Conservation (phyloP, 2,888 invertebrate genomes). For the Lottia scabra region DNA sequence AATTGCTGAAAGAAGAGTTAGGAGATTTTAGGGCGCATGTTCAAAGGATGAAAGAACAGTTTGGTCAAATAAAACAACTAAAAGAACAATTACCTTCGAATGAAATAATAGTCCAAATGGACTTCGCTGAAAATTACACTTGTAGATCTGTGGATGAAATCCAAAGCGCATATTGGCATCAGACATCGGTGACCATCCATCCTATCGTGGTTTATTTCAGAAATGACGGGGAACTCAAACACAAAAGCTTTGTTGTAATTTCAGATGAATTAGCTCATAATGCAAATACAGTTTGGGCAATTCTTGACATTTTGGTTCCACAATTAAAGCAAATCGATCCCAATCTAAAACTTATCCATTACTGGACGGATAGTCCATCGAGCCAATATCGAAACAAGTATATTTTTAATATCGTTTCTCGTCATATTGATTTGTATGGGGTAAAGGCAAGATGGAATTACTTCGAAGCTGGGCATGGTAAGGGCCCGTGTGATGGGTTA, state of each 20-base stretch:
- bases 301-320: slow-evolving; percentile 18
- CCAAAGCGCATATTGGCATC: background rate
- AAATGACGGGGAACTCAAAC: background rate
- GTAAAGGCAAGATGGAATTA: slow-evolving; percentile 27
- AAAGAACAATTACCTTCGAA: slow-evolving; percentile 22
- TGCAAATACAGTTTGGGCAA: slow-evolving; percentile 19
- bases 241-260: slow-evolving; percentile 19
- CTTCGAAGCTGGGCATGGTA: slow-evolving; percentile 32
- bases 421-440: slow-evolving; percentile 19
- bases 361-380: slow-evolving; percentile 39
- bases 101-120: slow-evolving; percentile 30
- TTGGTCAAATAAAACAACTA: slow-evolving; percentile 19
- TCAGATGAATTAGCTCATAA: slow-evolving; percentile 25
- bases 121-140: slow-evolving; percentile 34
- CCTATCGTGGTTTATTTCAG: background rate
- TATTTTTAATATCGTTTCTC: slow-evolving; percentile 27
- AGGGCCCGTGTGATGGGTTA: slow-evolving; percentile 27
- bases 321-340: background rate
- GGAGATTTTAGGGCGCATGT: slow-evolving; percentile 21
- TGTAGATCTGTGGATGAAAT: slow-evolving; percentile 15
- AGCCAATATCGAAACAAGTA: slow-evolving; percentile 33
- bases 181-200: background rate
- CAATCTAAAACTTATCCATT: slow-evolving; percentile 7
- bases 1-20: slow-evolving; percentile 16
- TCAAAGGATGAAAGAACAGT: slow-evolving; percentile 20